Evolutionary conservation across 2,797 vertebrate genomes (phyloP).

Genomic region (Gallirallus australis): DNA sequence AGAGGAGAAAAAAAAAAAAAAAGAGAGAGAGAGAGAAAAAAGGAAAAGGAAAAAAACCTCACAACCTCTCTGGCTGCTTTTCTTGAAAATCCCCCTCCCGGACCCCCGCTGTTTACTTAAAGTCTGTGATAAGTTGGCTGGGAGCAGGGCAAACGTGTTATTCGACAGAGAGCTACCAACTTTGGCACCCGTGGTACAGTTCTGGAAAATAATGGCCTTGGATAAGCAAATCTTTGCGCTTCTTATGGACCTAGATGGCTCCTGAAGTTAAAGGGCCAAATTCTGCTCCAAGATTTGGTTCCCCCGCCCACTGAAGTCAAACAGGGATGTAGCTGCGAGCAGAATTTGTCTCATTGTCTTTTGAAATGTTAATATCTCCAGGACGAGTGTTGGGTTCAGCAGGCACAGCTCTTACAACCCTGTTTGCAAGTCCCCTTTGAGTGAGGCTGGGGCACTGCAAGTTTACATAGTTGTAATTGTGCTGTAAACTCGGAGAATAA

Average conservation of each 20-base stretch:
- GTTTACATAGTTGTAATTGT: background rate
- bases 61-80: background rate
- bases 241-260: slow-evolving; percentile 37
- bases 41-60: fast-evolving
- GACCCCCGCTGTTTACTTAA: slow-evolving; percentile 8
- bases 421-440: slow-evolving; percentile 49
- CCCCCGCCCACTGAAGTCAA: slow-evolving; percentile 42
- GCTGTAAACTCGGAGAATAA: background rate
- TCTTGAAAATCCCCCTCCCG: background rate
- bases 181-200: slow-evolving; percentile 33
- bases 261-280: slow-evolving; percentile 54
- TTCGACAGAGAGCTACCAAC: slow-evolving; percentile 18
- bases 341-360: slow-evolving; percentile 74
- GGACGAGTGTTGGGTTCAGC: slow-evolving; percentile 63
- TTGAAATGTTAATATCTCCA: slow-evolving; percentile 81
- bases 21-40: background rate
- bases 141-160: slow-evolving; percentile 26
- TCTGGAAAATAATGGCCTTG: slow-evolving; percentile 66
- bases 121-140: slow-evolving; percentile 14
- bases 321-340: slow-evolving; percentile 58
- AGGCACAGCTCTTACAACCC: slow-evolving; percentile 40
- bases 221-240: slow-evolving; percentile 68
- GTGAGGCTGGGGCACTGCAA: background rate
- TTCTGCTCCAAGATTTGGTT: slow-evolving; percentile 50
- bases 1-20: background rate